phyloP scores from a whole-genome alignment of 2,888 invertebrate species.

The Tryphoninae sp. region DNA sequence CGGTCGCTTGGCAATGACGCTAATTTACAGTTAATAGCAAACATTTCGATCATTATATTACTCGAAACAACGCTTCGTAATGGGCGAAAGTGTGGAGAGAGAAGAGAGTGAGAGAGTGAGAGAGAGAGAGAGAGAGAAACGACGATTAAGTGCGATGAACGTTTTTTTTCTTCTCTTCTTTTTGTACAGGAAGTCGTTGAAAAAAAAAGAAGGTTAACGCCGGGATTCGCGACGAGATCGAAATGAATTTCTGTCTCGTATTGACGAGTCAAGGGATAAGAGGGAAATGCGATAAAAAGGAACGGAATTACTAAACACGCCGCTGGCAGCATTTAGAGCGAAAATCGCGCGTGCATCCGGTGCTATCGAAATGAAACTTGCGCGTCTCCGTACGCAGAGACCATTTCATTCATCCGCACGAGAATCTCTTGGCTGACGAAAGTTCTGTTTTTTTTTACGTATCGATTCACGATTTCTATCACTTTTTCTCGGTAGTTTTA shows the following conservation, averaged over 20 bases:
- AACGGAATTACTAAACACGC: constrained; percentile 42
- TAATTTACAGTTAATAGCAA: constrained; percentile 51
- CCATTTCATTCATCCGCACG: constrained; percentile 39
- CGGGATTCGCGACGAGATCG: constrained; percentile 22
- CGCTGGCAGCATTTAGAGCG: constrained; percentile 68
- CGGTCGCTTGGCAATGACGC: constrained; percentile 13
- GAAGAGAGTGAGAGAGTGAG: constrained; percentile 35
- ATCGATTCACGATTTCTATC: background rate
- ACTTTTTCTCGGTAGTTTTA: constrained; percentile 45
- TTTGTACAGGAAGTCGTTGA: background rate
- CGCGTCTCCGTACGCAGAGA: constrained; percentile 42
- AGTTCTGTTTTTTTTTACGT: background rate
- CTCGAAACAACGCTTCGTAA: constrained; percentile 30
- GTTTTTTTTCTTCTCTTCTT: background rate
- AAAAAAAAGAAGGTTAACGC: background rate
- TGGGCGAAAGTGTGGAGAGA: constrained; percentile 41
- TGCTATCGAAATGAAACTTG: constrained; percentile 61
- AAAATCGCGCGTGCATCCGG: constrained; percentile 57
- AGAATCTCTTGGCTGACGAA: constrained; percentile 4
- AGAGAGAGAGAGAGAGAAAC: constrained; percentile 45
- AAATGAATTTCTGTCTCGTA: constrained; percentile 40
- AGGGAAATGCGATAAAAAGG: constrained; percentile 12
- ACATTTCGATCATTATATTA: constrained; percentile 40
- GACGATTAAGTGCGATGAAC: constrained; percentile 41
- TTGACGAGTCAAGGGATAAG: constrained; percentile 11